These are phyloP conservation scores for Meiosimyza decipiens DNA, from an alignment of 2,888 invertebrate genomes.

Conservation along the genomic window DNA sequence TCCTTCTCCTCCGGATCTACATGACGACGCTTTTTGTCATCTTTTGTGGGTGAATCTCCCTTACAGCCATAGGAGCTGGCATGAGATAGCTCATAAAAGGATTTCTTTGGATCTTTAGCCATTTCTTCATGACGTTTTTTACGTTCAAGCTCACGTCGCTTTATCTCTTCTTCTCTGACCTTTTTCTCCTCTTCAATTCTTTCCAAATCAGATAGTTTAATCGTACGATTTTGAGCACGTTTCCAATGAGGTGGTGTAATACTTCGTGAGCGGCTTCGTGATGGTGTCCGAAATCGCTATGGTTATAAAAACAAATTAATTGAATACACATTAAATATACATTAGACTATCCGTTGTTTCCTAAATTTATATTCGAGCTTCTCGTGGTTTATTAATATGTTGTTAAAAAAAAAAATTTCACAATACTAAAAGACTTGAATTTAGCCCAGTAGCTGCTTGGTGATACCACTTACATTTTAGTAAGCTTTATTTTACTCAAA, in stretches of 20 bases:
- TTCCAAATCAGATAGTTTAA: conserved; percentile 85
- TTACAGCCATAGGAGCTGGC: conserved; percentile 64
- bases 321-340: no score
- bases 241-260: conserved; percentile 96
- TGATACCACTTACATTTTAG: no score
- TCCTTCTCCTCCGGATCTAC: conserved; percentile 52
- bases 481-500: no score
- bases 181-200: conserved; percentile 77
- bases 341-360: background rate
- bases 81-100: conserved; percentile 67
- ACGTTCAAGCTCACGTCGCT: conserved; percentile 69
- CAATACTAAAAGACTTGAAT: no score
- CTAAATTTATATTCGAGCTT: background rate
- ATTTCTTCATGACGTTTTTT: conserved; percentile 70
- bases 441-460: no score
- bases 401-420: no score
- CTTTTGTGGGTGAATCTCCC: conserved; percentile 57
- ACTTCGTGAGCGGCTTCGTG: conserved; percentile 84
- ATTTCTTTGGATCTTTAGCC: conserved; percentile 65
- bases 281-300: conserved; percentile 86
- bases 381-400: background rate
- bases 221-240: conserved; percentile 85
- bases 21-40: conserved; percentile 49
- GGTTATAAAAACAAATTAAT: conserved; percentile 39
- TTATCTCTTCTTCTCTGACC: conserved; percentile 71